Evolutionary conservation across 2,888 invertebrate genomes (phyloP), one percentile per base, ranked within the genome.

Genomic region (Heliothis peltigera): DNA sequence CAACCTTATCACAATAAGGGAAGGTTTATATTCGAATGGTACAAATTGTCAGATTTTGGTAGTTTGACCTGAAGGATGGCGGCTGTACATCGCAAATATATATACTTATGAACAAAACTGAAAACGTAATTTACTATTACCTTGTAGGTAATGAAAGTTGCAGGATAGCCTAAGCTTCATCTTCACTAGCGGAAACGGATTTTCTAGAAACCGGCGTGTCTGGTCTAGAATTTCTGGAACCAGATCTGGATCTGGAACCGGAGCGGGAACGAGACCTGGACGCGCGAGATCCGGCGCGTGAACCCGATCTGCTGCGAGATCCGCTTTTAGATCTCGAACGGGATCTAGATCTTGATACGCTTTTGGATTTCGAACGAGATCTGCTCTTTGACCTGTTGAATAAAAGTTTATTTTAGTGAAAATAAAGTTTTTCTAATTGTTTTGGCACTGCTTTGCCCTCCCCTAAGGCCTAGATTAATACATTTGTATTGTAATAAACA

Each of bases 151-250:
- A 71, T 5, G 21, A 55, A 72, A 69, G 63, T 68, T 55, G 84
- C 80, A 77, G 59, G 48, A 65, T 64, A 59, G 48, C 32, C 82
- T 91, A 94, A 77, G 87, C 90, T 83, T 95, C 95, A 71, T 95
- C 95, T 80, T 96, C 96, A 77, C 96, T 96, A 8, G 96, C 96
- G 0, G 96, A 96, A 4, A 96, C 95, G 15, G 96, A 96, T 79
- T 96, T 96, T 56, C 96, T 91, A 2, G 96, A 96, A 17, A 95
- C 95, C 0, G 96, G 96, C 1, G 96, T 96, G 32, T 95, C 95
- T 0, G 94, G 94, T 43, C 95, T 84, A 1, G 95, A 95, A 83
- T 94, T 80, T 76, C 91, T 73, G 70, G 95, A 95, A 10, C 93
- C 88, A 19, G 95, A 95, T 0, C 92, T 84, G 2, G 92, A 90